These are phyloP conservation scores for Ceraclea dissimilis DNA, from an alignment of 2,888 invertebrate genomes.

Conservation along the genomic window DNA sequence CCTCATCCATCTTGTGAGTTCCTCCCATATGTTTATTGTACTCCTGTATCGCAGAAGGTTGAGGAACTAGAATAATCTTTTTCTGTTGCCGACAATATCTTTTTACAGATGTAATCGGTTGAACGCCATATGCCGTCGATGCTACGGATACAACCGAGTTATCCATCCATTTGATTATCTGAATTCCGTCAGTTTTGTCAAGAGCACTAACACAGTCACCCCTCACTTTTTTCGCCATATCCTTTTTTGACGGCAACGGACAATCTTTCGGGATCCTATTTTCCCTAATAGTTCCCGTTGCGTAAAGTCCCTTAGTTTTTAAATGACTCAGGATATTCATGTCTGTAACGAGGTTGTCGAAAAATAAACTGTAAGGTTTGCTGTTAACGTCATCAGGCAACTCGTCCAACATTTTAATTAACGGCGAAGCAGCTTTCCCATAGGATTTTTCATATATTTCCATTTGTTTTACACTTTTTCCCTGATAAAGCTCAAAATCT, in stretches of 20 bases:
- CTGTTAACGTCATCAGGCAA: neutral
- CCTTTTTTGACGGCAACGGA: neutral
- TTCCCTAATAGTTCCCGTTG: neutral
- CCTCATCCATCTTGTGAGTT: too few species aligned
- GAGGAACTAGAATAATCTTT: too few species aligned
- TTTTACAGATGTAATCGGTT: neutral
- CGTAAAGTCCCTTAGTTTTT: neutral
- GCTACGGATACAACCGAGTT: neutral
- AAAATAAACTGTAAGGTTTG: neutral
- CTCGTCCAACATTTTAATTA: neutral
- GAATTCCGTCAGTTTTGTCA: neutral
- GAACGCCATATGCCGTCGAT: neutral
- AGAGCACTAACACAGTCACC: neutral
- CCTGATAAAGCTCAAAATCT: neutral
- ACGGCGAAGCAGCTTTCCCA: neutral
- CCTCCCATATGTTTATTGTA: too few species aligned
- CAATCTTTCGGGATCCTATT: neutral
- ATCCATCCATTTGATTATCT: neutral
- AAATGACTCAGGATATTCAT: neutral
- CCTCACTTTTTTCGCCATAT: neutral
- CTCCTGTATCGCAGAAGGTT: too few species aligned
- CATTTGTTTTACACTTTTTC: neutral
- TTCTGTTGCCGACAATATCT: neutral
- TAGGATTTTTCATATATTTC: neutral
- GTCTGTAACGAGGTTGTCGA: neutral